Evolutionary conservation across 2,888 invertebrate species (phyloP).

Genomic region (Mellilla xanthometata): DNA sequence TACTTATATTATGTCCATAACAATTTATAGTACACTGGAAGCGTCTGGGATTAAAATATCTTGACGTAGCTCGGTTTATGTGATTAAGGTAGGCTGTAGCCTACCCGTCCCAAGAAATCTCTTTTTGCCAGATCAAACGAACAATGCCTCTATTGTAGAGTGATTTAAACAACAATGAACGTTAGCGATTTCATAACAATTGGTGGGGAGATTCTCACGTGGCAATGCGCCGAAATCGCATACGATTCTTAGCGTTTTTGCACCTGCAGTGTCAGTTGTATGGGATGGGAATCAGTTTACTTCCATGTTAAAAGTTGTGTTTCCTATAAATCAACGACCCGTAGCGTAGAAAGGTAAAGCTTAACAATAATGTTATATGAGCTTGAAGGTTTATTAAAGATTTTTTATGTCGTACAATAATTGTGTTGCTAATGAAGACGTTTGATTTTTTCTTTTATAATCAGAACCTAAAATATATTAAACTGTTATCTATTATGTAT

Average conservation of each 20-base stretch:
- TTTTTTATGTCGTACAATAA: no score
- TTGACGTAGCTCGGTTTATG: no score
- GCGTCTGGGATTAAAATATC: no score
- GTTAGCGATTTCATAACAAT: conserved; percentile 68
- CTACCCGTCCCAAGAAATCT: conserved; percentile 26
- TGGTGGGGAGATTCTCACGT: conserved; percentile 68
- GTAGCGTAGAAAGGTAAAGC: no score
- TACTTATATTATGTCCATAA: no score
- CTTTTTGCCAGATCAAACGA: conserved; percentile 48
- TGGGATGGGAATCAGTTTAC: conserved; percentile 24
- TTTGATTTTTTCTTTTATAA: no score
- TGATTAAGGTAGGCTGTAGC: conserved; percentile 11
- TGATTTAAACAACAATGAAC: conserved; percentile 66
- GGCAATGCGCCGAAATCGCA: conserved; percentile 42
- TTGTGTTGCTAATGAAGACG: no score
- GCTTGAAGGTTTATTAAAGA: no score
- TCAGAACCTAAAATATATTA: no score
- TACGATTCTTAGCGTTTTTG: conserved; percentile 34
- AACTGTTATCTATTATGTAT: no score
- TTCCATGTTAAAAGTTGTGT: conserved; percentile 4
- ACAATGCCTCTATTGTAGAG: conserved; percentile 63
- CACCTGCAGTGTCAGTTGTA: conserved; percentile 42
- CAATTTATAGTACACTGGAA: no score
- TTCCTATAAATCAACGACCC: background rate
- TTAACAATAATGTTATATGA: no score